Conservation (phyloP, 1,140 invertebrate species). For the Metaphire vulgaris region DNA sequence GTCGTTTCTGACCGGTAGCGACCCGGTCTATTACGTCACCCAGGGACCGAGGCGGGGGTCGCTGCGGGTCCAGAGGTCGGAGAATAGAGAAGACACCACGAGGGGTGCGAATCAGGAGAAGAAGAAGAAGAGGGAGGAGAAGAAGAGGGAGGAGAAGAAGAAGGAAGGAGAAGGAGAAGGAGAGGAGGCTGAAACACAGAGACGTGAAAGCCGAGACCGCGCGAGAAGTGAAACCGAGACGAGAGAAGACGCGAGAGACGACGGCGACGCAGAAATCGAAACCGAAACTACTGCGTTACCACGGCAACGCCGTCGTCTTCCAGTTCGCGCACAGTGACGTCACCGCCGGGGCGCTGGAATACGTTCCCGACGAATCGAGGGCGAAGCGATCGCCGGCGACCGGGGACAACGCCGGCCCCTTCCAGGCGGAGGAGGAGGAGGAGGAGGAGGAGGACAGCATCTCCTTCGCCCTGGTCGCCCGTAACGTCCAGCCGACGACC, state of each 20-base stretch:
- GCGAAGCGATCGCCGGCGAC: too few relatives aligned
- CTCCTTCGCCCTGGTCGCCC: slow-evolving; percentile 18
- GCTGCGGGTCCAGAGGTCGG: slow-evolving; percentile 48
- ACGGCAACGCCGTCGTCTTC: slow-evolving; percentile 50
- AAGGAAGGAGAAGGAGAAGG: slow-evolving; percentile 35
- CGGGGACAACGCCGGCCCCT: too few relatives aligned
- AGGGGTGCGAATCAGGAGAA: slow-evolving; percentile 50
- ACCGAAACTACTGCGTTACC: too few relatives aligned
- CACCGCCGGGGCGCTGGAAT: slow-evolving; percentile 58
- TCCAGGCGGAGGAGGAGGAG: slow-evolving; percentile 36
- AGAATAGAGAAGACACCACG: slow-evolving; percentile 59
- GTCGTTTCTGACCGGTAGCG: slow-evolving; percentile 72
- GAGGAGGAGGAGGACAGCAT: slow-evolving; percentile 7
- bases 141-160: slow-evolving; percentile 50
- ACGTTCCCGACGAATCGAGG: slow-evolving; percentile 28
- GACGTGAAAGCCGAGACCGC: slow-evolving; percentile 32
- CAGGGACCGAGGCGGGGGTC: slow-evolving; percentile 55
- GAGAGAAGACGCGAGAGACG: too few relatives aligned
- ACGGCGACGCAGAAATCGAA: too few relatives aligned
- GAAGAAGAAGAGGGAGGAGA: slow-evolving; percentile 43
- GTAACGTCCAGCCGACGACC: slow-evolving; percentile 10
- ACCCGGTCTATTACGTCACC: slow-evolving; percentile 71
- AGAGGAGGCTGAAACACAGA: slow-evolving; percentile 13
- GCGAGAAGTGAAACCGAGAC: too few relatives aligned
- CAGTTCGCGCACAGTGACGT: slow-evolving; percentile 83